phyloP scores from a whole-genome alignment of 2,888 invertebrate genomes.

The Notodonta ziczac region DNA sequence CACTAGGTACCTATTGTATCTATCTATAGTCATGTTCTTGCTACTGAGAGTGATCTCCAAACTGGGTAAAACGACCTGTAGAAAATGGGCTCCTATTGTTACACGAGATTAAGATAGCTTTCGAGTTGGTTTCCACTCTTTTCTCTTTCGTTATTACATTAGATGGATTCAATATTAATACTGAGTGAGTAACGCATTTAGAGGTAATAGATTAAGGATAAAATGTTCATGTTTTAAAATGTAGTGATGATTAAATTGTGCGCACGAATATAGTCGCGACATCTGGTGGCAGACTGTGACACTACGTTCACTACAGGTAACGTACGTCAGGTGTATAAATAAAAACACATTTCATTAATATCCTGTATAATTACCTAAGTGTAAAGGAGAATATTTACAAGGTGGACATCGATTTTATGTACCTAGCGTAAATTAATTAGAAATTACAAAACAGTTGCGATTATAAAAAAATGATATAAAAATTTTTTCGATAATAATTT shows the following conservation, averaged over 20 bases:
- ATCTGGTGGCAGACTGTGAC: neutral
- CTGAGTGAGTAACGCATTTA: too few relatives aligned
- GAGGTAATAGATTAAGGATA: too few relatives aligned
- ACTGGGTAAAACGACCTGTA: too few relatives aligned
- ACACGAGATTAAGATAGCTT: too few relatives aligned
- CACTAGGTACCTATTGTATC: too few relatives aligned
- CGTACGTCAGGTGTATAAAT: constrained; percentile 34
- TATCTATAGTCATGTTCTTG: too few relatives aligned
- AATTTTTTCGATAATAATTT: constrained; percentile 13
- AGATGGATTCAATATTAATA: too few relatives aligned
- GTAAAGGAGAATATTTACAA: constrained; percentile 84
- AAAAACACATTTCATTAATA: constrained; percentile 68
- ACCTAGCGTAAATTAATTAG: constrained; percentile 58
- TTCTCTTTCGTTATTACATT: too few relatives aligned
- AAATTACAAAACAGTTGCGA: constrained; percentile 32
- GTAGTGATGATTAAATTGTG: neutral
- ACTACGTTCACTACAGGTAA: neutral
- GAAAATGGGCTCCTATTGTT: too few relatives aligned
- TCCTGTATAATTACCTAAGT: constrained; percentile 82
- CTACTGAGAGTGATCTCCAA: too few relatives aligned
- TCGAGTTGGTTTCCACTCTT: too few relatives aligned
- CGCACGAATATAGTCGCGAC: neutral
- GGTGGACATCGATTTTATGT: constrained; percentile 74
- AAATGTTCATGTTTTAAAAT: too few relatives aligned
- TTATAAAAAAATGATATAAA: constrained; percentile 23